A percentile compares a stretch with the other conserved stretches of the same genome.
Conservation (phyloP, 2,113 vertebrate species). For the Ophthalmotilapia sp. region DNA sequence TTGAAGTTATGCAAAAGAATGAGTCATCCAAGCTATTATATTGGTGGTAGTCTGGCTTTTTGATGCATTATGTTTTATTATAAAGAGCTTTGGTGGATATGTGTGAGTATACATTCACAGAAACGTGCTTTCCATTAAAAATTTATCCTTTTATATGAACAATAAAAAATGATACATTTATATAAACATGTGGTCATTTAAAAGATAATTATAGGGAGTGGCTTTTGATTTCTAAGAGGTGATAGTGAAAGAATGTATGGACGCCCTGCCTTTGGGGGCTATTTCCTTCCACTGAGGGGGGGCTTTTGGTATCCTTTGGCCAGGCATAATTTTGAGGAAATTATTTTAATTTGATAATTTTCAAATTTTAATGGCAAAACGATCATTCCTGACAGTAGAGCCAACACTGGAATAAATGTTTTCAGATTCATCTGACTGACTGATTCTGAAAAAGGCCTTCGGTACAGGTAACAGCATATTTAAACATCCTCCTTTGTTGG, state of each 20-base stretch:
- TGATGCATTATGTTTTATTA: background rate
- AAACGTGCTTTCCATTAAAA: background rate
- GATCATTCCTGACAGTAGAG: background rate
- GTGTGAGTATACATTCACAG: background rate
- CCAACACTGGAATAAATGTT: background rate
- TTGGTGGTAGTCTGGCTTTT: background rate
- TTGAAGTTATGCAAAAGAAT: constrained; percentile 50
- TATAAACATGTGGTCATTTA: background rate
- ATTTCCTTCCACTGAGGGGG: background rate
- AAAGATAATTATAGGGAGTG: background rate
- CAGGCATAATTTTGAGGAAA: background rate
- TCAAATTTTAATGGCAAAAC: background rate
- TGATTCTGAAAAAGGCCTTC: background rate
- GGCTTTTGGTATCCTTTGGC: background rate
- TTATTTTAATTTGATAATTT: accelerated
- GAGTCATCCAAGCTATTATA: constrained; percentile 44
- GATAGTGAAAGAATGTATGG: background rate
- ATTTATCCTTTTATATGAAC: background rate
- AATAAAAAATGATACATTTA: background rate
- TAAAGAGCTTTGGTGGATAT: background rate
- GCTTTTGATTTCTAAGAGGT: background rate
- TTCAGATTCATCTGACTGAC: background rate
- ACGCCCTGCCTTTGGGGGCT: background rate
- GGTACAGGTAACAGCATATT: background rate
- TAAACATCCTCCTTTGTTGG: background rate